Percentiles rank a stretch among this genome's conserved stretches.
phyloP scores from a whole-genome alignment of 2,797 vertebrate genomes.

The Toxotes lorentzi region DNA sequence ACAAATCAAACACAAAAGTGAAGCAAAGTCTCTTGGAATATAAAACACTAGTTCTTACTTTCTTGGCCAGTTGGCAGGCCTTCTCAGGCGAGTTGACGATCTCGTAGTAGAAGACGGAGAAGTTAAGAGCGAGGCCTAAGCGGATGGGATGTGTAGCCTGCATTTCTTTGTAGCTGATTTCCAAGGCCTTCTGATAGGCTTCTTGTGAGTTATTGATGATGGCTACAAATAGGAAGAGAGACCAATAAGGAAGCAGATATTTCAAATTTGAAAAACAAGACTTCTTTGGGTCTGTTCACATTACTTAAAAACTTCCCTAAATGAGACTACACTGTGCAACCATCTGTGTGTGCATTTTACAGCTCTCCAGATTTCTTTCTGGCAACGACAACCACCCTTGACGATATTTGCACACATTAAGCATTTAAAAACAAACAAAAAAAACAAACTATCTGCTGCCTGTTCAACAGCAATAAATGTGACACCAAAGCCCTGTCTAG shows the following conservation, averaged over 20 bases:
- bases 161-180: slow-evolving; percentile 93
- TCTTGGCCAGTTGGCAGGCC: slow-evolving; percentile 94
- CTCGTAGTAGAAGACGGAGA: slow-evolving; percentile 98
- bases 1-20: neutral
- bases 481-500: neutral
- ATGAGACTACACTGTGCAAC: neutral
- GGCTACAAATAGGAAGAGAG: slow-evolving; percentile 74
- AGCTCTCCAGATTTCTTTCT: neutral
- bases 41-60: slow-evolving; percentile 77
- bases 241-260: slow-evolving; percentile 7
- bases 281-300: neutral
- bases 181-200: slow-evolving; percentile 92
- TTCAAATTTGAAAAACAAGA: slow-evolving; percentile 8
- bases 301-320: neutral
- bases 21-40: neutral
- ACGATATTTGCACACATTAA: slow-evolving; percentile 12
- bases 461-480: neutral
- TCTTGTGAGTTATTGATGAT: slow-evolving; percentile 89
- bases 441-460: too few relatives aligned
- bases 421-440: neutral
- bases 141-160: slow-evolving; percentile 95
- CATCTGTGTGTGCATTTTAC: slow-evolving; percentile 1
- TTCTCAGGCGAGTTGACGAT: slow-evolving; percentile 93
- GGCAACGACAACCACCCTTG: neutral
- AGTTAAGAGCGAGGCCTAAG: slow-evolving; percentile 97